A percentile compares a stretch with the other conserved stretches of the same genome.
Evolutionary conservation across 2,888 invertebrate species (phyloP).

Genomic region (Melanostoma mellinum): DNA sequence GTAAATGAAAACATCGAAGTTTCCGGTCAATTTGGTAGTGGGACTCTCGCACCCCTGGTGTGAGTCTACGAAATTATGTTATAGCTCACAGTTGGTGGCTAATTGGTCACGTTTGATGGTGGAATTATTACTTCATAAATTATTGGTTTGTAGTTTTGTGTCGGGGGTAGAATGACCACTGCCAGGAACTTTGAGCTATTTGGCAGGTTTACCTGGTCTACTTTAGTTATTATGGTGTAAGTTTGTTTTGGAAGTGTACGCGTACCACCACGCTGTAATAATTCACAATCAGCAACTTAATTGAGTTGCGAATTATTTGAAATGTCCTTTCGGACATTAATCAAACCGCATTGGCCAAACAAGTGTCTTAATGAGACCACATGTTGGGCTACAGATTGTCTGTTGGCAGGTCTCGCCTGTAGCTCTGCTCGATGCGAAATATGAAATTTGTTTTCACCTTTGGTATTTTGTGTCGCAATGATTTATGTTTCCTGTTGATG

Average conservation of each 20-base stretch:
- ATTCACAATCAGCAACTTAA: conserved; percentile 53
- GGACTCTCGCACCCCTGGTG: not conserved
- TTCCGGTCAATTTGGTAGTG: conserved; percentile 53
- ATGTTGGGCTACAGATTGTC: conserved; percentile 21
- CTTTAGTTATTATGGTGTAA: not conserved
- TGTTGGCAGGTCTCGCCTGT: conserved; percentile 31
- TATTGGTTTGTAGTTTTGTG: conserved; percentile 34
- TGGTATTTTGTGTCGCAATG: not conserved
- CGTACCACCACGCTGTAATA: conserved; percentile 11
- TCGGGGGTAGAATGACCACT: conserved; percentile 24
- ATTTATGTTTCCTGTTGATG: too few relatives aligned
- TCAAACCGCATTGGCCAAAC: conserved; percentile 35
- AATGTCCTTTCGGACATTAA: conserved; percentile 49
- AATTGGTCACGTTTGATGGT: conserved; percentile 72
- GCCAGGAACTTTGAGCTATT: conserved; percentile 49
- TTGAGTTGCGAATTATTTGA: conserved; percentile 64
- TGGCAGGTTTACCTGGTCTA: conserved; percentile 8
- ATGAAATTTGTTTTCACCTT: not conserved
- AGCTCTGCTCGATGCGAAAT: too few relatives aligned
- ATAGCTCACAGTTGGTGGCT: conserved; percentile 24
- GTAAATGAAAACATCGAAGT: conserved; percentile 34
- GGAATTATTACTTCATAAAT: conserved; percentile 68
- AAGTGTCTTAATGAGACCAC: conserved; percentile 52
- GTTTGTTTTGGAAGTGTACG: not conserved
- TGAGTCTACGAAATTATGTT: conserved; percentile 17